Evolutionary conservation across 1,140 invertebrate genomes (phyloP), one percentile per base, ranked within the genome.

Genomic region (Palaemon carinicauda): DNA sequence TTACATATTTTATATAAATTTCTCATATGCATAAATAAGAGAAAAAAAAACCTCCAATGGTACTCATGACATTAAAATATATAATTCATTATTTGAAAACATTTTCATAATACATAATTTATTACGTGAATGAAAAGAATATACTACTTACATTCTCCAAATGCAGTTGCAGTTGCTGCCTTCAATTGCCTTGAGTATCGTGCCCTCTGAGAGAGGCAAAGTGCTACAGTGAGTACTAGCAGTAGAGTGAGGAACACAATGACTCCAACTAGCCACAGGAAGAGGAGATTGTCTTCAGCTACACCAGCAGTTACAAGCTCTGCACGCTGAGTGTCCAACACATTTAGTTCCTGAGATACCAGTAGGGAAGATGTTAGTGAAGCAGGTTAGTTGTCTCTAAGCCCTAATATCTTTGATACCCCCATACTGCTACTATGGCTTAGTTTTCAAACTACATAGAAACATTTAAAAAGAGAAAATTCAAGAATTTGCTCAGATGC

Each of bases 161-260:
- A 98, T 12, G 97, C 96, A 82, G 96, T 96, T 0, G 96, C 96
- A 82, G 97, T 98, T 5, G 97, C 97, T 21, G 97, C 97, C 92
- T 97, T 97, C n/a, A 99, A 91, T 91, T 97, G 95, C 77, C 97
- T 92, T 79, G 95, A 93, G 91, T 97, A 98, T 79, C 95, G 94
- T 1, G 95, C 94, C 85, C 96, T 92, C 90, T 98, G 97, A 29
- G 96, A 95, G 0, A 97, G 92, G 88, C 96, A 97, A 33, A 97
- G 91, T 21, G 95, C 95, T 5, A 97, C 92, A 29, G 96, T 95
- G 1, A 97, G 92, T 53, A 97, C 92, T 9, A 98, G 92, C 17
- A 98, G 91, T 12, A 96, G 93, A 3, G 94, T 93, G 2, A 98
- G 92, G 90, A 97, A 96, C 19, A 97, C 91, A 29, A 95, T 95